Percentiles rank a stretch among this genome's conserved stretches.
Evolutionary conservation across 2,113 vertebrate species (phyloP).

Genomic region (Balaenoptera acutorostrata): DNA sequence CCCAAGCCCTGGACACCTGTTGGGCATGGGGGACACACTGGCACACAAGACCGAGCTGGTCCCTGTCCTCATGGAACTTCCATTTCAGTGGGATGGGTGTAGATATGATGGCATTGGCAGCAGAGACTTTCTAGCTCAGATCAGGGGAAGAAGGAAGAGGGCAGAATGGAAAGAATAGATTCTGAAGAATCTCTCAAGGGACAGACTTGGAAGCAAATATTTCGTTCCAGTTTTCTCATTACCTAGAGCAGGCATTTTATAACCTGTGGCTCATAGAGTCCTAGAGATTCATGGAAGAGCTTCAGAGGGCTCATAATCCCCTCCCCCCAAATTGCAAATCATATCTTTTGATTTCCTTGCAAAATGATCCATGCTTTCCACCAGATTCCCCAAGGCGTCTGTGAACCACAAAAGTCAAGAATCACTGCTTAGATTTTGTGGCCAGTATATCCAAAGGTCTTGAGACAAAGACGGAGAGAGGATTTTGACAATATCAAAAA

Average conservation of each 20-base stretch:
- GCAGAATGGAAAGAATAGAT: not conserved
- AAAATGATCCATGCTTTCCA: not conserved
- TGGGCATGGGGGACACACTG: rapidly evolving
- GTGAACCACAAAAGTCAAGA: not conserved
- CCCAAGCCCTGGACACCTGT: not conserved
- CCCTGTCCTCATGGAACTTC: not conserved
- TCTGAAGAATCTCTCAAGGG: not conserved
- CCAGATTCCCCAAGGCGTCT: not conserved
- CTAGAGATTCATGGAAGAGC: not conserved
- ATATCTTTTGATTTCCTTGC: not conserved
- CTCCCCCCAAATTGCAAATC: not conserved
- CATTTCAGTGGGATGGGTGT: not conserved
- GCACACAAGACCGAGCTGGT: not conserved
- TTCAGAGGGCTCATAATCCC: not conserved
- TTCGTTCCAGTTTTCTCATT: not conserved
- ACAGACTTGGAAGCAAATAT: not conserved
- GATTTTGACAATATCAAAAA: not conserved
- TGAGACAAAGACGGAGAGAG: not conserved
- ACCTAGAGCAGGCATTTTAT: not conserved
- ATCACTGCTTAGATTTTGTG: not conserved
- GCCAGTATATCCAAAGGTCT: not conserved
- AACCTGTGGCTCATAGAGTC: not conserved
- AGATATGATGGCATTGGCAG: rapidly evolving
- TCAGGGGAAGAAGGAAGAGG: not conserved
- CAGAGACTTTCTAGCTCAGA: not conserved